Evolutionary conservation across 1,140 invertebrate genomes (phyloP), one percentile per base, ranked within the genome.

Genomic region (Halotydeus destructor): DNA sequence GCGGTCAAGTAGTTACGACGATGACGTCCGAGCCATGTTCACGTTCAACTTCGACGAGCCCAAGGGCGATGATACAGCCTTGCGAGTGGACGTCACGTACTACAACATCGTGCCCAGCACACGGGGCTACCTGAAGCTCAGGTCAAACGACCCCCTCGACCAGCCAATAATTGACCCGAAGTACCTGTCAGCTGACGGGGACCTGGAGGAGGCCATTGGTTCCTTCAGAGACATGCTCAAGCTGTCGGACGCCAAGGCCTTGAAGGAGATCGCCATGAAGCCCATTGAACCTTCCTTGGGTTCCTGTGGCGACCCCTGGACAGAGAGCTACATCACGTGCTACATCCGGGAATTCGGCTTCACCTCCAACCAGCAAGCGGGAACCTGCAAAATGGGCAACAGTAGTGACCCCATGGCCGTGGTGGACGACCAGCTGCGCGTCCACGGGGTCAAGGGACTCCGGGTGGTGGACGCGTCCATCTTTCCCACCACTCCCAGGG

Each of bases 101-200:
- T 11, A 14, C 35, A 19, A 12, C 21, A 37, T n/a, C n/a, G n/a
- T n/a, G n/a, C 35, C 35, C 2, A 8, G 16, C 3, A 16, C 16
- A 21, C 12, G 35, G 35, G 81, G 81, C 2, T 66, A 61, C 40
- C 77, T 93, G 18, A 74, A 72, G 46, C 54, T 93, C 5, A 62
- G 76, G 3, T 78, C 73, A 41, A 70, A 69, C 18, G 78, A 88
- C 61, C 89, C 88, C 0, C 76, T 75, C 46, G 75, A 86, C 46
- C 77, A 85, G 55, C 89, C 89, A 0, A 67, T 83, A n/a, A 85
- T 96, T 36, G 78, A 86, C 55, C 82, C 88, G 0, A 88, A 88
- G 55, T 91, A 91, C 52, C 74, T 89, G 49, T 64, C 68, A 5
- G 74, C 84, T 38, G 73, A 74, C 1, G 63, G 69, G 14, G 82